Percentiles rank a stretch among this genome's conserved stretches.
These are phyloP conservation scores for Sorex maritimensis DNA, from an alignment of 2,797 vertebrate genomes.

Conservation along the genomic window DNA sequence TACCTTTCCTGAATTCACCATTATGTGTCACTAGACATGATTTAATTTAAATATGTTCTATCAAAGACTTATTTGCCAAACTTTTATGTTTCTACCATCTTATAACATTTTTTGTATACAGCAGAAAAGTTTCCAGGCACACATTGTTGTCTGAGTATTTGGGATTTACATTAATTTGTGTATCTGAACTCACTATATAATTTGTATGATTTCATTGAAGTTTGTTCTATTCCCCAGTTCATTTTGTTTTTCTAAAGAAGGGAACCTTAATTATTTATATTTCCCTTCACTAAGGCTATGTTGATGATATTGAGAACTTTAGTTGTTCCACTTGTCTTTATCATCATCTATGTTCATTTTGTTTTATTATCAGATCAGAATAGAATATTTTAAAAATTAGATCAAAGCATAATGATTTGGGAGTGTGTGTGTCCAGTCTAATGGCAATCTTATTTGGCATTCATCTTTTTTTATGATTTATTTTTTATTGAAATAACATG, in stretches of 20 bases:
- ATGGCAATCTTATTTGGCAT: neutral
- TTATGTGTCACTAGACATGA: neutral
- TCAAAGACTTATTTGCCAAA: constrained; percentile 2
- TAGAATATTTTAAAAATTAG: neutral
- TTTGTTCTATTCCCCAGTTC: neutral
- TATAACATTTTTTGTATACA: neutral
- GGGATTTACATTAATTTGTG: neutral
- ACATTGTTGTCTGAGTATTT: constrained; percentile 37
- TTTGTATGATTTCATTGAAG: neutral
- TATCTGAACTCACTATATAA: neutral
- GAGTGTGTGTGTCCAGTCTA: neutral
- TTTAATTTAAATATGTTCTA: constrained; percentile 19
- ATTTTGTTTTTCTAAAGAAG: constrained; percentile 35
- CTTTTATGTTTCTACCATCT: constrained; percentile 15
- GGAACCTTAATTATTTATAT: neutral
- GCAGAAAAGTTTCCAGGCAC: constrained; percentile 23
- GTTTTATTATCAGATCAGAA: constrained; percentile 18
- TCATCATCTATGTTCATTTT: neutral
- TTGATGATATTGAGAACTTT: neutral
- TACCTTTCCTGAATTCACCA: constrained; percentile 1
- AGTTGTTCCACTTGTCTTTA: neutral
- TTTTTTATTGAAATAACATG: too few relatives aligned
- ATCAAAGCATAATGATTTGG: constrained; percentile 21
- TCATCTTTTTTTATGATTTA: neutral
- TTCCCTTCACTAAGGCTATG: neutral